Conservation (phyloP, 2,888 invertebrate genomes). For the Rhamphomyia laevipes region DNA sequence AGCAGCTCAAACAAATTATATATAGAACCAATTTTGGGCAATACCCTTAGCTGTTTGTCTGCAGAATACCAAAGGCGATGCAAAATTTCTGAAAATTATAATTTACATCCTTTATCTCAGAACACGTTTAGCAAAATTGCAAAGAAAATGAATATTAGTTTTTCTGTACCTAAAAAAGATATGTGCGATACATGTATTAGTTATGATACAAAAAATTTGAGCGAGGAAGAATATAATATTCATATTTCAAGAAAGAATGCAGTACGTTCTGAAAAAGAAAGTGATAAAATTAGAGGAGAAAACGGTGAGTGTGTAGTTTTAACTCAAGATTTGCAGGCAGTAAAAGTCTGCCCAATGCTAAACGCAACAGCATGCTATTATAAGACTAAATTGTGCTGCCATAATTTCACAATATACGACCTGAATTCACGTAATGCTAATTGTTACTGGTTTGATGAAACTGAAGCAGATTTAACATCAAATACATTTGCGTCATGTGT, state of each 20-base stretch:
- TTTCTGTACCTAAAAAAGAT: neutral
- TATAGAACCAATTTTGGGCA: too few species aligned
- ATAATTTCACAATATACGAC: constrained; percentile 8
- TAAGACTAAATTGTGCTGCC: constrained; percentile 9
- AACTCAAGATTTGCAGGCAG: constrained; percentile 7
- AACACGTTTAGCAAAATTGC: neutral
- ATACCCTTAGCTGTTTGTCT: too few species aligned
- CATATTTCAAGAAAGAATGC: neutral
- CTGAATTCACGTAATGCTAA: constrained; percentile 4
- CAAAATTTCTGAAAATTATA: too few species aligned
- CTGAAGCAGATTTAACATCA: constrained; percentile 7
- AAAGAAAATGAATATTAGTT: neutral
- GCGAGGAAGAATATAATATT: neutral
- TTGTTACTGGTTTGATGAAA: constrained; percentile 10
- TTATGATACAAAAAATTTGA: neutral
- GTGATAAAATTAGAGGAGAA: neutral
- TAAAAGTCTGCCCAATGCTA: constrained; percentile 9
- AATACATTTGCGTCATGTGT: constrained; percentile 8
- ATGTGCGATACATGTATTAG: neutral
- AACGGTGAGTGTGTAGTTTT: neutral
- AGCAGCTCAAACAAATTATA: too few species aligned
- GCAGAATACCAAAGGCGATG: too few species aligned
- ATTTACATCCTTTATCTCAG: too few species aligned
- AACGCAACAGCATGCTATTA: constrained; percentile 7
- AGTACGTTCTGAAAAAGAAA: neutral